Conservation (phyloP, 2,797 vertebrate genomes). For the Neosilurus hyrtlii region DNA sequence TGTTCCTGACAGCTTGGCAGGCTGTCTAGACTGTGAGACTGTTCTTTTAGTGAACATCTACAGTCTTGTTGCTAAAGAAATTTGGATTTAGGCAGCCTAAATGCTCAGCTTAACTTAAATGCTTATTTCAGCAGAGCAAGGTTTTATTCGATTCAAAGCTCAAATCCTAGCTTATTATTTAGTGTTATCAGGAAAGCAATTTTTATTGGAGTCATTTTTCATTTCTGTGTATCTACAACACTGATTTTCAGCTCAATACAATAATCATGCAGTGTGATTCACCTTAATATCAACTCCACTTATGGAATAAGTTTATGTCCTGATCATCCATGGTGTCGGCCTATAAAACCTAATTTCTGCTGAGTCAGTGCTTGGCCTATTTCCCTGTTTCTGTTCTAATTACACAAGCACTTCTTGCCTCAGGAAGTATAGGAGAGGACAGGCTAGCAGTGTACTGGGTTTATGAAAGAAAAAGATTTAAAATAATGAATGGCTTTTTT, state of each 20-base stretch:
- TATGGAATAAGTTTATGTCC: not conserved
- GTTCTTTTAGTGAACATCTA: conserved; percentile 24
- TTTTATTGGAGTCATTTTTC: not conserved
- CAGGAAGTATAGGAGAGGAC: conserved; percentile 11
- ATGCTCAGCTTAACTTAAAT: not conserved
- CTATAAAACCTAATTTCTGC: conserved; percentile 41
- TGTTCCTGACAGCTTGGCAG: conserved; percentile 28
- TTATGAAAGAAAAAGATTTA: conserved; percentile 53
- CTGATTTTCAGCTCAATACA: conserved; percentile 9
- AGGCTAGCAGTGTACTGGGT: conserved; percentile 40
- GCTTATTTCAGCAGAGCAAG: not conserved
- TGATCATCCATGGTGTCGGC: conserved; percentile 5
- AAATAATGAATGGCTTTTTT: conserved; percentile 64
- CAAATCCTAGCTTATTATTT: not conserved
- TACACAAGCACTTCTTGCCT: conserved; percentile 36
- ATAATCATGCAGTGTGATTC: not conserved
- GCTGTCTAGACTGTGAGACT: conserved; percentile 13
- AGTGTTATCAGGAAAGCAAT: not conserved
- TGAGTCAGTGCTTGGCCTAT: conserved; percentile 21
- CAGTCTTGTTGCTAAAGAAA: not conserved
- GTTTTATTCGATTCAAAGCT: not conserved
- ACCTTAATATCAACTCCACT: not conserved
- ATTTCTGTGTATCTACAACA: not conserved
- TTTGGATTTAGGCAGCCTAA: not conserved
- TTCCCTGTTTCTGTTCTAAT: conserved; percentile 46